Conservation (phyloP, 2,888 invertebrate genomes). For the Phortica okadai region DNA sequence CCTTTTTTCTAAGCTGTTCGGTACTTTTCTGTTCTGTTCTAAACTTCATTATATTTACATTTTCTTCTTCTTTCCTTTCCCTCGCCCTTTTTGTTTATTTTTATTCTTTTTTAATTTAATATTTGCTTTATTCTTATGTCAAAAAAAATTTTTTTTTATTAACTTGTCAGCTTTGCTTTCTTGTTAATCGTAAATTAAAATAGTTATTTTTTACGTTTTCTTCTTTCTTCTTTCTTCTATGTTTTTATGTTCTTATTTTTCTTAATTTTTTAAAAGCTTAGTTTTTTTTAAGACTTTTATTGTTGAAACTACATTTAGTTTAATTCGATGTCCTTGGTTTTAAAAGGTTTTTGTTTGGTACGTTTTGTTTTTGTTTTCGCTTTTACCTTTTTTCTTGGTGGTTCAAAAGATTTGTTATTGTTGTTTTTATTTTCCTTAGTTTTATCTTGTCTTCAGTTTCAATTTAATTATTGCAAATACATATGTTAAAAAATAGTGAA, state of each 20-base stretch:
- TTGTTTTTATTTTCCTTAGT: slow-evolving; percentile 14
- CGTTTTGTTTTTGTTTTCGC: slow-evolving; percentile 33
- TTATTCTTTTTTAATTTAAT: slow-evolving; percentile 36
- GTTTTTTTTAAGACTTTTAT: slow-evolving; percentile 46
- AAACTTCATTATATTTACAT: slow-evolving; percentile 37
- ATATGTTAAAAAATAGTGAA: slow-evolving; percentile 18
- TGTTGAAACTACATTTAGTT: slow-evolving; percentile 68
- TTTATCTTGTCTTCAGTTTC: slow-evolving; percentile 10
- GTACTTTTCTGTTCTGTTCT: slow-evolving; percentile 39
- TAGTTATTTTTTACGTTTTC: not conserved
- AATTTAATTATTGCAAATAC: not conserved
- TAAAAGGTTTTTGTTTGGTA: slow-evolving; percentile 51
- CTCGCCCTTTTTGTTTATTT: slow-evolving; percentile 15
- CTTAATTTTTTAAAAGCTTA: slow-evolving; percentile 34
- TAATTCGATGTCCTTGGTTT: slow-evolving; percentile 75
- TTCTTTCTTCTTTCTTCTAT: not conserved
- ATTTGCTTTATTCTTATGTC: slow-evolving; percentile 48
- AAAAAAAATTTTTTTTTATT: slow-evolving; percentile 19
- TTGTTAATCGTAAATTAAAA: not conserved
- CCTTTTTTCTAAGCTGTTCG: slow-evolving; percentile 9
- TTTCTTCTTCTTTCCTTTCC: slow-evolving; percentile 27
- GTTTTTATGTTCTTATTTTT: slow-evolving; percentile 26
- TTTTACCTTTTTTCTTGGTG: slow-evolving; percentile 25
- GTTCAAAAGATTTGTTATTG: slow-evolving; percentile 1
- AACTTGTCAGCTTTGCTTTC: not conserved